Base-by-base conservation (phyloP, 2,888 invertebrate genomes). In the Chesias legatella region DNA sequence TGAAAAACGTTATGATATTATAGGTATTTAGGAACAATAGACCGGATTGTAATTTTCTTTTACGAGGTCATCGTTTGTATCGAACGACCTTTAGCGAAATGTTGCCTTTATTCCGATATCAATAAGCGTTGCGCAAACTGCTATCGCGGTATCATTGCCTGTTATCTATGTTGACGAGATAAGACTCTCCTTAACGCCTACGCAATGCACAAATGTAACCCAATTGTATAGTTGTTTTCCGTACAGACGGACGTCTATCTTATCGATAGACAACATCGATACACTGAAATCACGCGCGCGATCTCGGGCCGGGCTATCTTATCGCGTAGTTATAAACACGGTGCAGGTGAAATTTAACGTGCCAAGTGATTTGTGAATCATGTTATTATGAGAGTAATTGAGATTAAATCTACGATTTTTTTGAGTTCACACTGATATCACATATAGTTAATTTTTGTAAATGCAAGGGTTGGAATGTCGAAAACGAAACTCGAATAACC, bases 281-380 rank as follows among this genome's bases (percentile, higher is more conserved):
- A 25, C 31, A 23, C 35, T 36, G 28, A 7, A 36, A 82, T 85
- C 82, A 84, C 83, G 83, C 77, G 81, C 60, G 50, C 60, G 66
- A 67, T 64, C 56, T 76, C 78, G 73, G 73, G 53, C 51, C 61
- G 54, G 45, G 51, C 40, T 55, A 51, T 55, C 41, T 29, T 55
- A 55, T 59, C 58, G 62, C 63, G 71, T 71, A 66, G 56, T 68
- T 69, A 65, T 52, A 34, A 48, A 58, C 66, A 65, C 67, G 52
- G 52, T 53, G 63, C 43, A 43, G 31, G 29, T 27, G 29, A 23
- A 29, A 29, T 36, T 10, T 35, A 27, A 33, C 43, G 44, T 44
- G 38, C 21, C 10, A 34, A 63, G 63, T 59, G 51, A 54, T 34
- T 55, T 59, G 58, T 48, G 48, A 57, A 52, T 53, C 29, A 42